Conservation (phyloP, 2,113 vertebrate genomes). For the Tonatia bakeri region DNA sequence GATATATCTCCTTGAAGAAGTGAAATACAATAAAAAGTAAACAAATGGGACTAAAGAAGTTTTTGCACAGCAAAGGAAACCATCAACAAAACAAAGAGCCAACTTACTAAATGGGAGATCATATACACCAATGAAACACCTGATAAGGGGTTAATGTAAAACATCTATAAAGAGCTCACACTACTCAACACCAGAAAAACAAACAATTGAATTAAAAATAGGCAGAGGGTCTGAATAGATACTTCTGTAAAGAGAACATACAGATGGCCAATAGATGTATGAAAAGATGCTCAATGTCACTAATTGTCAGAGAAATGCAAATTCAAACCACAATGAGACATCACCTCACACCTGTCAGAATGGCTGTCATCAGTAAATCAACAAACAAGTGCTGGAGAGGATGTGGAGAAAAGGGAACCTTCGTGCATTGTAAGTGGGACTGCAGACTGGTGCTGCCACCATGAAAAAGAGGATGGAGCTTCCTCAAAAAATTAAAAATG, state of each 20-base stretch:
- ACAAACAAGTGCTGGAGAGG: not conserved
- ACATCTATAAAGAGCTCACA: not conserved
- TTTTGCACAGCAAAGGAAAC: not conserved
- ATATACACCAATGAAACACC: not conserved
- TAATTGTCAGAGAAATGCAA: not conserved
- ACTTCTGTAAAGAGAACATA: not conserved
- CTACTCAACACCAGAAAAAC: not conserved
- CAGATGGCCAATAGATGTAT: not conserved
- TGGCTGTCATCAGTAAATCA: not conserved
- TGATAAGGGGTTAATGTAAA: not conserved
- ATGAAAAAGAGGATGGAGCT: not conserved
- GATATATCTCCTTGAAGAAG: not conserved
- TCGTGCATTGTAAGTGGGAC: not conserved
- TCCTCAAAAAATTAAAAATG: not conserved
- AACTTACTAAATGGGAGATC: not conserved
- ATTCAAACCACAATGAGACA: not conserved
- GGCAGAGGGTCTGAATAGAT: not conserved
- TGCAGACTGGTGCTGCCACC: not conserved
- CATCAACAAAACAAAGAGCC: not conserved
- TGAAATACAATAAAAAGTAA: not conserved
- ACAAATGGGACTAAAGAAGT: not conserved
- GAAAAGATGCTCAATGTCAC: not conserved
- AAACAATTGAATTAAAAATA: not conserved
- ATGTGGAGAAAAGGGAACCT: not conserved
- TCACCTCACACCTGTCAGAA: not conserved